phyloP scores from a whole-genome alignment of 2,888 invertebrate genomes.

The Melanargia galathea region DNA sequence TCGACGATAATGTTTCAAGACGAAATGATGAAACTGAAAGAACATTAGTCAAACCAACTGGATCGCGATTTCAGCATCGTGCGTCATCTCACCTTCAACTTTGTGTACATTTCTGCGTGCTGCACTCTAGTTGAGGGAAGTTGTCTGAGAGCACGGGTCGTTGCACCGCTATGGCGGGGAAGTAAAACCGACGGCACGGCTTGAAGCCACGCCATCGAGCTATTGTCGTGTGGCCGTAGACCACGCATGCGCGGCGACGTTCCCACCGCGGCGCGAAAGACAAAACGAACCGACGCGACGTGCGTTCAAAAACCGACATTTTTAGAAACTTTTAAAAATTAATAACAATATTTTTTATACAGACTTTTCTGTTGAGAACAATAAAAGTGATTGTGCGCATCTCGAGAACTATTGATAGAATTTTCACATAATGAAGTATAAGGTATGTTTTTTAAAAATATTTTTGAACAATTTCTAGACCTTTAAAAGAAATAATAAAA shows the following conservation, averaged over 20 bases:
- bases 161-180: conserved; percentile 60
- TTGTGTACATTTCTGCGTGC: conserved; percentile 47
- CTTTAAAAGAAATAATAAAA: background rate
- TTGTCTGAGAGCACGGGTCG: conserved; percentile 43
- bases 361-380: background rate
- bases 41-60: conserved; percentile 41
- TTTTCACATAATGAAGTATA: conserved; percentile 63
- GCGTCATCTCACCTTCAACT: conserved; percentile 67
- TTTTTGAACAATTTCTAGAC: background rate
- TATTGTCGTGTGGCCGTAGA: conserved; percentile 63
- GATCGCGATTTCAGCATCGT: conserved; percentile 53
- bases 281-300: conserved; percentile 27
- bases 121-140: conserved; percentile 39
- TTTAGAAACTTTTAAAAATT: conserved; percentile 28
- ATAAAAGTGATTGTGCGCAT: conserved; percentile 39
- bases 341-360: conserved; percentile 26
- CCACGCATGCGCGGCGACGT: conserved; percentile 66
- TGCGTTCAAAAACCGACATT: conserved; percentile 21
- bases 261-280: conserved; percentile 53
- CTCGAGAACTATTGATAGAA: conserved; percentile 14
- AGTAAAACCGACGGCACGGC: conserved; percentile 67
- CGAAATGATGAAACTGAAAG: conserved; percentile 42
- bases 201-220: conserved; percentile 66
- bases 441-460: conserved; percentile 54
- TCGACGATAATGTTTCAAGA: conserved; percentile 39